A percentile compares a stretch with the other conserved stretches of the same genome.
phyloP scores from a whole-genome alignment of 2,888 invertebrate species.

The Choristoneura rosaceana region DNA sequence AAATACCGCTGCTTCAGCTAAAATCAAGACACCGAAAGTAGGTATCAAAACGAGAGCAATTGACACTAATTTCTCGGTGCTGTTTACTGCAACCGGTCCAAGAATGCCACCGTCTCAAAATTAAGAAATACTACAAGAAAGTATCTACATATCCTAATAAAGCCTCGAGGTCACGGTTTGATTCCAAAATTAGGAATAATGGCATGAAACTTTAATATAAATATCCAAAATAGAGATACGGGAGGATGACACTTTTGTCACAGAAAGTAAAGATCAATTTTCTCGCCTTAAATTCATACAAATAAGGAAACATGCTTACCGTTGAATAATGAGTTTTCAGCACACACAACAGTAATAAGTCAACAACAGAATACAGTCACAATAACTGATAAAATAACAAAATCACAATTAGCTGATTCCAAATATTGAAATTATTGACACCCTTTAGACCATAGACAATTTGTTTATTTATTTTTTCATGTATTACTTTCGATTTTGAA shows the following conservation, averaged over 20 bases:
- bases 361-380: constrained; percentile 26
- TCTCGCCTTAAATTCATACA: constrained; percentile 4
- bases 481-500: constrained; percentile 17
- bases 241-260: constrained; percentile 34
- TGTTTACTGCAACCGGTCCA: constrained; percentile 58
- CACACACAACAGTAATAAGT: constrained; percentile 10
- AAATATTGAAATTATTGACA: constrained; percentile 65
- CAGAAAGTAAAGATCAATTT: constrained; percentile 36
- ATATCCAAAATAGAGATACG: constrained; percentile 23
- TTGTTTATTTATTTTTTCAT: constrained; percentile 42
- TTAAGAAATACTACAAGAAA: constrained; percentile 25
- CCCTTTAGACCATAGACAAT: constrained; percentile 60
- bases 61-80: constrained; percentile 54
- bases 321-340: constrained; percentile 3
- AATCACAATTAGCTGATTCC: constrained; percentile 47
- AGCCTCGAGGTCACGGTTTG: constrained; percentile 5
- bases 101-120: constrained; percentile 45
- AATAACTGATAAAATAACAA: constrained; percentile 51
- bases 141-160: background rate
- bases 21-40: constrained; percentile 45
- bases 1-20: constrained; percentile 45
- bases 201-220: constrained; percentile 25
- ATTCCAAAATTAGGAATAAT: constrained; percentile 32
- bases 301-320: constrained; percentile 17
- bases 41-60: constrained; percentile 49